phyloP scores from a whole-genome alignment of 2,888 invertebrate genomes.

The Odontomyia ornata region DNA sequence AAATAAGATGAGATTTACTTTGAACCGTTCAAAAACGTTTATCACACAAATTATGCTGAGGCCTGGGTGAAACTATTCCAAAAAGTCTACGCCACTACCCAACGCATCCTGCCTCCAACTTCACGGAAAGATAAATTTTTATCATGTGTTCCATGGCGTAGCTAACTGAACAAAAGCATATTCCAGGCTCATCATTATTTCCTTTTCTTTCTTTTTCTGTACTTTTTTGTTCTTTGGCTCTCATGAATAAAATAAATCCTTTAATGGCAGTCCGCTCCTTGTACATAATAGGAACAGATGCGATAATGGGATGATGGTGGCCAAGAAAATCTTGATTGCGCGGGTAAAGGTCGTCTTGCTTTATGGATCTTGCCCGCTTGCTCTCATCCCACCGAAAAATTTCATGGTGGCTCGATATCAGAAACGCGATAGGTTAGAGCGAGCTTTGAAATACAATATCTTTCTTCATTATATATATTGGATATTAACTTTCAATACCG shows the following conservation, averaged over 20 bases:
- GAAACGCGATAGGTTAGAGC: too few relatives aligned
- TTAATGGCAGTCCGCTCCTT: constrained; percentile 43
- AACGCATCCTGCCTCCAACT: background rate
- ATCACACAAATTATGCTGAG: too few relatives aligned
- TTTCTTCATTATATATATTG: constrained; percentile 45
- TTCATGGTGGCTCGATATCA: too few relatives aligned
- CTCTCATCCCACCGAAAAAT: too few relatives aligned
- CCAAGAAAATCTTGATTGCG: background rate
- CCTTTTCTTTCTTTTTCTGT: too few relatives aligned
- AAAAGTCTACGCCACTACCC: too few relatives aligned
- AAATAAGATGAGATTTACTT: too few relatives aligned
- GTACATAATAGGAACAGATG: constrained; percentile 8
- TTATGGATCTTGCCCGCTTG: too few relatives aligned
- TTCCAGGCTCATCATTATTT: background rate
- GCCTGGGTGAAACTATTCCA: too few relatives aligned
- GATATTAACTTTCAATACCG: constrained; percentile 50
- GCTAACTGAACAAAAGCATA: background rate
- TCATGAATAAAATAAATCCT: constrained; percentile 51
- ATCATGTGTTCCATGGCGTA: constrained; percentile 38
- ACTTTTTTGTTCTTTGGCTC: background rate
- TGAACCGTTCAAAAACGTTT: too few relatives aligned
- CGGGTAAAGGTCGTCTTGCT: background rate
- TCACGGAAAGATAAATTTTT: constrained; percentile 47
- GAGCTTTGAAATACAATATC: background rate
- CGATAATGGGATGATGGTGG: background rate